These are phyloP conservation scores for Leptestheria dahalacensis DNA, from an alignment of 1,140 invertebrate species.

Conservation along the genomic window DNA sequence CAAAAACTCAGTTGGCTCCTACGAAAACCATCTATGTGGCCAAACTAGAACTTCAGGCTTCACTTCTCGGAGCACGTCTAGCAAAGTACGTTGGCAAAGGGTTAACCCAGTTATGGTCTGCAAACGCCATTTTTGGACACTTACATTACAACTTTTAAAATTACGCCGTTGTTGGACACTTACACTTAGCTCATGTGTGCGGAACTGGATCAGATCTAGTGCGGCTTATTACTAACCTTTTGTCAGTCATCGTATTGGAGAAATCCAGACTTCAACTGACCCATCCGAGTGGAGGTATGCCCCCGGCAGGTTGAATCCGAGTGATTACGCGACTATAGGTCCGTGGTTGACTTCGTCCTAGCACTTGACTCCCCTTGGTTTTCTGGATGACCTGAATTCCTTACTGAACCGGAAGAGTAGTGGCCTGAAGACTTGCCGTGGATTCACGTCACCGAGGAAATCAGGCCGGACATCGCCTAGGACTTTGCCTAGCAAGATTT, in stretches of 20 bases:
- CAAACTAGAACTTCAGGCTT: background rate
- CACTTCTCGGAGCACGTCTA: background rate
- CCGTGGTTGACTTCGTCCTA: background rate
- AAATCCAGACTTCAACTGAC: too few species aligned
- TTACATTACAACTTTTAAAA: too few species aligned
- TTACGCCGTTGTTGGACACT: too few species aligned
- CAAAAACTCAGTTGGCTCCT: conserved; percentile 18
- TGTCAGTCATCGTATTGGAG: too few species aligned
- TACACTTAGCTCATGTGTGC: too few species aligned
- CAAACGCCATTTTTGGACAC: background rate
- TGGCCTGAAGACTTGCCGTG: background rate
- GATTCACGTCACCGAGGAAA: background rate
- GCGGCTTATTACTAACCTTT: background rate
- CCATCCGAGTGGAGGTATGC: background rate
- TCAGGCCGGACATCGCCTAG: background rate
- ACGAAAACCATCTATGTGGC: background rate
- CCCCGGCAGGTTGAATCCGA: background rate
- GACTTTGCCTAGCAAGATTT: too few species aligned
- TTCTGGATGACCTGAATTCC: background rate
- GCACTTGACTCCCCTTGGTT: background rate
- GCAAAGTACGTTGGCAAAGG: background rate
- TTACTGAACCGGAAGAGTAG: background rate
- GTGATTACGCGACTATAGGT: background rate
- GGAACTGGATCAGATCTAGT: background rate
- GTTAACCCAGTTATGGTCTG: background rate